Conservation (phyloP, 2,888 invertebrate species). For the Phoronis australis region DNA sequence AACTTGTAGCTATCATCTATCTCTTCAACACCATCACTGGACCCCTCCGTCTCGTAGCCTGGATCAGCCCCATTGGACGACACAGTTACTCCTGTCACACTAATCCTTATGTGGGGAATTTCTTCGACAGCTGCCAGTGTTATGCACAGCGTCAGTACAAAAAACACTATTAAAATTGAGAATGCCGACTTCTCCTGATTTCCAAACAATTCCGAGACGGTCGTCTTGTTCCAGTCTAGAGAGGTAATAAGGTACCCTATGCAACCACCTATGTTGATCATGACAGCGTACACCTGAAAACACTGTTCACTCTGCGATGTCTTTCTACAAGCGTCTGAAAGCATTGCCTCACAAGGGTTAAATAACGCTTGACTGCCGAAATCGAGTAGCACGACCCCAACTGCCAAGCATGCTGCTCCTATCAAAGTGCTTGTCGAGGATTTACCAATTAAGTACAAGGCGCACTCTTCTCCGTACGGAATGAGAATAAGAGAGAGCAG, state of each 20-base stretch:
- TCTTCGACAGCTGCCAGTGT: conserved; percentile 87
- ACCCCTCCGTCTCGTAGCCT: not conserved
- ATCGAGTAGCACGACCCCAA: conserved; percentile 87
- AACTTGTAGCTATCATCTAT: no score
- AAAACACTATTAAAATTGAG: conserved; percentile 82
- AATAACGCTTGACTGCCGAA: conserved; percentile 95
- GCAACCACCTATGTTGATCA: conserved; percentile 93
- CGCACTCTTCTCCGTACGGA: conserved; percentile 43
- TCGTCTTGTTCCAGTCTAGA: conserved; percentile 85
- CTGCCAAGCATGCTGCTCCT: conserved; percentile 29
- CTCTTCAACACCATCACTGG: not conserved
- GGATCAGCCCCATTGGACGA: conserved; percentile 42
- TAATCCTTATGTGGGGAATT: conserved; percentile 61
- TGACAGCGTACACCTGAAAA: conserved; percentile 88
- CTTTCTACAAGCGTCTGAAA: conserved; percentile 82
- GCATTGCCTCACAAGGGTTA: conserved; percentile 87
- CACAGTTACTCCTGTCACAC: not conserved
- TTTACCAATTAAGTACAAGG: conserved; percentile 23
- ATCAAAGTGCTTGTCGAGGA: conserved; percentile 20
- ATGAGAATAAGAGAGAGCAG: conserved; percentile 51
- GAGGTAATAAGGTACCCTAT: conserved; percentile 73
- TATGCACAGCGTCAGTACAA: conserved; percentile 72
- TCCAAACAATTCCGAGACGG: conserved; percentile 59
- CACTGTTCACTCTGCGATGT: conserved; percentile 88
- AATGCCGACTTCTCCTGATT: conserved; percentile 91